phyloP scores from a whole-genome alignment of 2,113 vertebrate species.

The Nestor notabilis region DNA sequence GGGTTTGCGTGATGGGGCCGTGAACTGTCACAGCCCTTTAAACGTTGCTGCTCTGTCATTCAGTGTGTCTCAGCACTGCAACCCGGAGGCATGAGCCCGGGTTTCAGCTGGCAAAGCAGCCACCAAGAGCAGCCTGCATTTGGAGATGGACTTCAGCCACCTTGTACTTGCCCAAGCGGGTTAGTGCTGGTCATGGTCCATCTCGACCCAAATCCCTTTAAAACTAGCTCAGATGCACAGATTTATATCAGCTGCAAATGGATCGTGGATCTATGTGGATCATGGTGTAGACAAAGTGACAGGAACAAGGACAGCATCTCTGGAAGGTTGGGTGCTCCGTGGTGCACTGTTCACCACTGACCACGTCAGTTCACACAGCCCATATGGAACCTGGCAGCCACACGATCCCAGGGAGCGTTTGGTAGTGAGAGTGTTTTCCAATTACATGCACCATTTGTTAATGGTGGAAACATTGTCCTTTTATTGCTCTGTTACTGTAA shows the following conservation, averaged over 20 bases:
- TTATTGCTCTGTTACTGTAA: neutral
- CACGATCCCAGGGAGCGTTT: fast-evolving
- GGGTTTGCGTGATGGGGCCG: neutral
- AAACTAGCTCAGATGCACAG: neutral
- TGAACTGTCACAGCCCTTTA: neutral
- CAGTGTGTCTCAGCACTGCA: neutral
- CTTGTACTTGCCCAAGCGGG: neutral
- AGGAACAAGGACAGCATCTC: neutral
- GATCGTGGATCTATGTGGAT: neutral
- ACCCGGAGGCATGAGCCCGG: neutral
- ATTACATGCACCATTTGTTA: neutral
- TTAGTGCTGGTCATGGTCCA: neutral
- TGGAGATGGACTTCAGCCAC: neutral
- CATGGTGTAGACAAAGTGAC: fast-evolving
- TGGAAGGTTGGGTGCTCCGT: fast-evolving
- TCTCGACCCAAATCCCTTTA: neutral
- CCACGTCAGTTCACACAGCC: fast-evolving
- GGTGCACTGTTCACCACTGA: neutral
- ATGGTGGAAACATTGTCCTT: neutral
- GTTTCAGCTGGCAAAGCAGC: neutral
- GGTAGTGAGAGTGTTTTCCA: neutral
- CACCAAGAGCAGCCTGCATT: fast-evolving
- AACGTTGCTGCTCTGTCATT: neutral
- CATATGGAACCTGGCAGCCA: fast-evolving
- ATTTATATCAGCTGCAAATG: neutral